These are phyloP conservation scores for Formicarius rufipectus DNA, from an alignment of 2,113 vertebrate genomes.

Conservation along the genomic window DNA sequence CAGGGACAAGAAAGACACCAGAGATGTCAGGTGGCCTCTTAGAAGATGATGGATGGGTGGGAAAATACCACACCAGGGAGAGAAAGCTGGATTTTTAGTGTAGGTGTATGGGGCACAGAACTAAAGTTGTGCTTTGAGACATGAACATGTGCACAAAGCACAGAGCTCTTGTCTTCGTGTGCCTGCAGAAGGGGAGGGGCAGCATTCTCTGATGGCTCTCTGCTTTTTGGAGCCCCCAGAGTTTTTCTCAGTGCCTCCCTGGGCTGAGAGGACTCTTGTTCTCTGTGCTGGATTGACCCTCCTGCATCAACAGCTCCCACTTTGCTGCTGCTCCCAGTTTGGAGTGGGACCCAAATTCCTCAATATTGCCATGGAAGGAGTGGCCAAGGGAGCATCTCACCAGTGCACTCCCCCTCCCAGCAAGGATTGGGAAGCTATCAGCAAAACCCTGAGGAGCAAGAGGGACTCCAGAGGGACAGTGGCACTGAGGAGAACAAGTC, in stretches of 20 bases:
- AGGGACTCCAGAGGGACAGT: neutral
- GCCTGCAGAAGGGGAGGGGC: neutral
- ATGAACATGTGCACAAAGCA: neutral
- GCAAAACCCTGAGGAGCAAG: neutral
- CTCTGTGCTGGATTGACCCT: neutral
- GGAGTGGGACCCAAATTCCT: neutral
- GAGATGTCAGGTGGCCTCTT: neutral
- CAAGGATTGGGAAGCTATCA: neutral
- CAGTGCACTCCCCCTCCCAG: neutral
- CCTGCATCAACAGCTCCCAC: neutral
- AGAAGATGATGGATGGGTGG: neutral
- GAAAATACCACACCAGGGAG: neutral
- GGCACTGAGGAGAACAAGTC: neutral
- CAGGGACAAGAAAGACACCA: neutral
- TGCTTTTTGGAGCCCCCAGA: neutral
- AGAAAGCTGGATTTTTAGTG: neutral
- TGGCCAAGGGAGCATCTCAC: neutral
- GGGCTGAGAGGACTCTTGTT: neutral
- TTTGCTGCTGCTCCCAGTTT: neutral
- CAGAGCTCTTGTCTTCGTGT: neutral
- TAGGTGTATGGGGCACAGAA: neutral
- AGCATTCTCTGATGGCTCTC: neutral
- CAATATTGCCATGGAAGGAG: neutral
- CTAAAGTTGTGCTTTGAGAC: neutral
- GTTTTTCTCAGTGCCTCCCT: neutral